Percentiles rank a stretch among this genome's conserved stretches.
Evolutionary conservation across 1,140 invertebrate genomes (phyloP).

Genomic region (Ditylenchus dipsaci): DNA sequence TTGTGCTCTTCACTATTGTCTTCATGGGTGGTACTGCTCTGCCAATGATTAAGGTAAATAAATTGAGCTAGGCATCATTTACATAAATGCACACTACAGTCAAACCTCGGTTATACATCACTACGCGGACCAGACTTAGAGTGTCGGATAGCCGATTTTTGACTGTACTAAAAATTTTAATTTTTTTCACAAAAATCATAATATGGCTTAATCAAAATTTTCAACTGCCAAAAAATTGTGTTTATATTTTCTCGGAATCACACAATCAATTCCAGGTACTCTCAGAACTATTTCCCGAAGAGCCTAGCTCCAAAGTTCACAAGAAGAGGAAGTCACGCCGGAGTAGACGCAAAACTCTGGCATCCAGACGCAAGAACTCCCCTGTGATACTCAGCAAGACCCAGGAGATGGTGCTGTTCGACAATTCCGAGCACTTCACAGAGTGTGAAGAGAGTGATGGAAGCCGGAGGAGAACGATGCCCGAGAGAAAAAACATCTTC

Average conservation of each 20-base stretch:
- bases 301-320: constrained; percentile 15
- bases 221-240: too few species aligned
- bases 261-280: constrained; percentile 30
- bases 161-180: too few species aligned
- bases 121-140: too few species aligned
- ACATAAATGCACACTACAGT: too few species aligned
- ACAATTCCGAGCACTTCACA: constrained; percentile 38
- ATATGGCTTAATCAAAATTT: background rate
- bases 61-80: background rate
- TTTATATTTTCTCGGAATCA: too few species aligned
- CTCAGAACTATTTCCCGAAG: constrained; percentile 38
- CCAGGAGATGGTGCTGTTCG: constrained; percentile 44
- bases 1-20: constrained; percentile 88
- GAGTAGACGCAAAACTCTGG: background rate
- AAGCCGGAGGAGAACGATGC: constrained; percentile 20
- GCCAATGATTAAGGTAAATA: constrained; percentile 73
- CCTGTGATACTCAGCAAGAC: constrained; percentile 44
- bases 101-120: too few species aligned
- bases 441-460: constrained; percentile 27
- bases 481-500: constrained; percentile 37
- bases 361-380: constrained; percentile 19
- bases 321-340: background rate
- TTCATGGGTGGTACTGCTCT: constrained; percentile 92
- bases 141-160: too few species aligned
- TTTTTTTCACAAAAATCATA: constrained; percentile 14